Evolutionary conservation across 2,888 invertebrate species (phyloP), one percentile per base, ranked within the genome.

Genomic region (Andricus curvator): DNA sequence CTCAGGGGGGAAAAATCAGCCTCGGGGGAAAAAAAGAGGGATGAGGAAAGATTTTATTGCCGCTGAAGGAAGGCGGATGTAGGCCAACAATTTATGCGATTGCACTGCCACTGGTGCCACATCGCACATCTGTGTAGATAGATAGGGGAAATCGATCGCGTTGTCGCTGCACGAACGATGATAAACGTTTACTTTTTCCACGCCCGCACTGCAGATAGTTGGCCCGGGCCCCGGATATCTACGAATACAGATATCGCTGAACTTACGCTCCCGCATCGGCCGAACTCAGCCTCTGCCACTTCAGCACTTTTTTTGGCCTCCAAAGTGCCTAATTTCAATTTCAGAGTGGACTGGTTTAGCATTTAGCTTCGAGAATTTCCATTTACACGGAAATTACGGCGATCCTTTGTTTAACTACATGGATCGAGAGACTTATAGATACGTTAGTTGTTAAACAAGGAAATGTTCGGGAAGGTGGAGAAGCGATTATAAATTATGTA

Each of bases 151-250:
- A 74, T 74, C 74, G 74, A 74, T 74, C 74, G 74, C 51, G 74
- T 74, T 74, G 74, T 74, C 74, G 56, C 56, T 56, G 74, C 85
- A 81, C 81, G 84, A 85, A 81, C 83, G 79, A 83, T 82, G 84
- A 84, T 82, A 84, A 84, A 84, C 82, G 82, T 82, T 82, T 81
- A 83, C 81, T 84, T 84, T 84, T 84, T 84, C 82, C 80, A 83
- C 82, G 82, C 82, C 83, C 80, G 84, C 82, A 84, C 81, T 84
- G 82, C 84, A 81, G 83, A 84, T 83, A 84, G 83, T 83, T 74
- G 74, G 74, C 56, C 56, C 56, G 74, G 48, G 74, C 56, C 56
- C 56, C 56, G 74, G 48, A 70, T 51, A 70, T 70, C 70, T 70
- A 51, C 51, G 29, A 70, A 70, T 70, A 51, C 70, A 70, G 74